A percentile compares a stretch with the other conserved stretches of the same genome.
phyloP scores from a whole-genome alignment of 2,888 invertebrate species.

The Dasysyrphus albostriatus region DNA sequence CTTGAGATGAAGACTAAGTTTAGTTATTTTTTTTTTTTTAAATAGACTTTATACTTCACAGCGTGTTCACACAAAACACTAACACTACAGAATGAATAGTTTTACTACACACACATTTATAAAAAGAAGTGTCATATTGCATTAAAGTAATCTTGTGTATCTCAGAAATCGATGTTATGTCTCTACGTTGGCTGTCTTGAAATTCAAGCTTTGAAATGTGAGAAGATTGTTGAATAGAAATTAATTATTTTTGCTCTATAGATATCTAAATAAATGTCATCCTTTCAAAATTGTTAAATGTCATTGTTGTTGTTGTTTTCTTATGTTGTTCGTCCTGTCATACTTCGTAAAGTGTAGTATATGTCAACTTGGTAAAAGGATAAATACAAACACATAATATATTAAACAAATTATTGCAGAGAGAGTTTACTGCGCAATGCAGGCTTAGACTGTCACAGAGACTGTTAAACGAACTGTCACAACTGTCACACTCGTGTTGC shows the following conservation, averaged over 20 bases:
- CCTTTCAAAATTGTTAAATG: not conserved
- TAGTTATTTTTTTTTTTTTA: constrained; percentile 18
- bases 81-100: constrained; percentile 57
- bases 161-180: constrained; percentile 50
- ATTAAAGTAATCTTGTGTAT: constrained; percentile 50
- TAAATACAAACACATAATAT: not conserved
- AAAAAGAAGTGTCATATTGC: constrained; percentile 27
- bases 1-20: constrained; percentile 45
- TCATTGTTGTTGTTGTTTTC: constrained; percentile 52
- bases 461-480: too few relatives aligned
- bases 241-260: not conserved
- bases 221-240: constrained; percentile 47
- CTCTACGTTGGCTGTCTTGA: constrained; percentile 18
- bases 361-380: not conserved
- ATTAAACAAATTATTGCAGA: not conserved
- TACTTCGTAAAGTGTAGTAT: not conserved
- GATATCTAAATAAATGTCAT: not conserved
- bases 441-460: too few relatives aligned
- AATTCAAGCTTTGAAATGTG: constrained; percentile 55
- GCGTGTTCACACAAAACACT: constrained; percentile 63
- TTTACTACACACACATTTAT: constrained; percentile 39
- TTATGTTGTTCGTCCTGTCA: constrained; percentile 57
- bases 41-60: constrained; percentile 26
- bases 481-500: too few relatives aligned
- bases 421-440: too few relatives aligned